These are phyloP conservation scores for Garrulus glandarius DNA, from an alignment of 2,797 vertebrate species.

Conservation along the genomic window DNA sequence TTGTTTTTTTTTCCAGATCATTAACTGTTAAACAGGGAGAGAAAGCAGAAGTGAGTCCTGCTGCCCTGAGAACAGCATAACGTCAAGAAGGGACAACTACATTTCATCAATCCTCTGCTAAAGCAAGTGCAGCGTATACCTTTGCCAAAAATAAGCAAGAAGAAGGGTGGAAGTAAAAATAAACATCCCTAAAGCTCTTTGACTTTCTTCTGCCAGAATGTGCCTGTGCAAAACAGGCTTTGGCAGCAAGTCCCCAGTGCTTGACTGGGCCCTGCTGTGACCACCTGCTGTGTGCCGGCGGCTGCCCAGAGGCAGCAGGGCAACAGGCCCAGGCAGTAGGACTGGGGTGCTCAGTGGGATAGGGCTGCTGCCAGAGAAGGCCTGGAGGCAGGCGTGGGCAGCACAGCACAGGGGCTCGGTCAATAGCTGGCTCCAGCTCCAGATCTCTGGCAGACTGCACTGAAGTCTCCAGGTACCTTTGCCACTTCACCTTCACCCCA, in stretches of 20 bases:
- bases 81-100: neutral
- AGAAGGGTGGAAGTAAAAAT: neutral
- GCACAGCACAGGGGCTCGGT: rapidly evolving
- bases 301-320: rapidly evolving
- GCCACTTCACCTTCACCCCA: neutral
- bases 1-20: conserved; percentile 44
- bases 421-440: neutral
- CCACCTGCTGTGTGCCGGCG: rapidly evolving
- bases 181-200: neutral
- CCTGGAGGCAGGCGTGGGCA: rapidly evolving
- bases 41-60: neutral
- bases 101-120: neutral
- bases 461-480: neutral
- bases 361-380: neutral
- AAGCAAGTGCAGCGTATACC: rapidly evolving
- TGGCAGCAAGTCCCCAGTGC: neutral
- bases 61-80: neutral
- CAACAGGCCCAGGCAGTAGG: rapidly evolving
- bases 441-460: neutral
- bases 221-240: neutral
- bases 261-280: rapidly evolving
- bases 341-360: rapidly evolving
- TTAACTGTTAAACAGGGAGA: conserved; percentile 61
- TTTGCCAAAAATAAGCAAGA: neutral
- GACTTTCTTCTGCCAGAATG: neutral